A percentile compares a stretch with the other conserved stretches of the same genome.
These are phyloP conservation scores for Ifrita kowaldi DNA, from an alignment of 2,113 vertebrate genomes.

Conservation along the genomic window DNA sequence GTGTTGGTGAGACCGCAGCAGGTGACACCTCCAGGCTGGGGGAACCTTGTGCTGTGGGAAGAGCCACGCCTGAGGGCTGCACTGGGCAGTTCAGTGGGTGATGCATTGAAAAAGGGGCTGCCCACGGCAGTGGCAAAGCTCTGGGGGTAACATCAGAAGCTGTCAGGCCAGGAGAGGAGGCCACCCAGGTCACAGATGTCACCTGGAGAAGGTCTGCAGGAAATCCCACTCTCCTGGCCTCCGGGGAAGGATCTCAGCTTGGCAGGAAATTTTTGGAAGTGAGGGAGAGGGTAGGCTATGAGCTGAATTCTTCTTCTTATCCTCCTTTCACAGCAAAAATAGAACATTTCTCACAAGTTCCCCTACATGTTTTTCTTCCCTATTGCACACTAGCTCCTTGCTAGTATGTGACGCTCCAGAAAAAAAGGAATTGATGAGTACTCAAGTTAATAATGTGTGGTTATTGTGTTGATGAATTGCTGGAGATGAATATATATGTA, in stretches of 20 bases:
- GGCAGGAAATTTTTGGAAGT: background rate
- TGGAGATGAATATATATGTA: constrained; percentile 43
- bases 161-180: background rate
- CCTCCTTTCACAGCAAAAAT: constrained; percentile 28
- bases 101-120: accelerated
- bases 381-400: constrained; percentile 2
- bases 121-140: background rate
- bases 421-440: constrained; percentile 43
- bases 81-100: background rate
- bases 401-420: constrained; percentile 15
- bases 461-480: constrained; percentile 60
- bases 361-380: constrained; percentile 27
- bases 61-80: background rate
- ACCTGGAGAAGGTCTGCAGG: background rate
- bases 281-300: background rate
- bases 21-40: background rate
- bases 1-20: background rate
- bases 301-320: background rate
- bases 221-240: background rate
- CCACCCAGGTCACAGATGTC: background rate
- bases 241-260: background rate
- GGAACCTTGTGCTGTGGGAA: background rate
- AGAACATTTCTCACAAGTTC: constrained; percentile 37
- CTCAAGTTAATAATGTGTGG: constrained; percentile 47
- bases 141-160: background rate